These are phyloP conservation scores for Engraulis encrasicolus DNA, from an alignment of 2,113 vertebrate species.

Conservation along the genomic window DNA sequence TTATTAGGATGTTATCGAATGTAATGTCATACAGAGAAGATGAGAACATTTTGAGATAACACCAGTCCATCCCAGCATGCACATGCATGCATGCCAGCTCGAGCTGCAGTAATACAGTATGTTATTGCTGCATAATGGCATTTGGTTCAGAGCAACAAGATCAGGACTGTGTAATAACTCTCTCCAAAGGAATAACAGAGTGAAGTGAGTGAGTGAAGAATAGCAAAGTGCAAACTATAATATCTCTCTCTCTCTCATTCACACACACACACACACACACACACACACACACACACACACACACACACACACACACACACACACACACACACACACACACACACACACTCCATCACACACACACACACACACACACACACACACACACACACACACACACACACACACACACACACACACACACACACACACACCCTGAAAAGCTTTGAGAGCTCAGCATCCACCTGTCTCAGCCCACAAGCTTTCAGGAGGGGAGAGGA, in stretches of 20 bases:
- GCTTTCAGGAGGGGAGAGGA: no score
- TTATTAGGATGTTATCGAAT: not conserved
- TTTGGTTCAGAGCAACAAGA: slow-evolving; percentile 38
- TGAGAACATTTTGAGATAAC: not conserved
- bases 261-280: slow-evolving; percentile 66
- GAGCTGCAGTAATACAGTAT: slow-evolving; percentile 12
- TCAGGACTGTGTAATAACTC: slow-evolving; percentile 41
- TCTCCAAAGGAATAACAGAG: slow-evolving; percentile 52
- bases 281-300: no score
- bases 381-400: no score
- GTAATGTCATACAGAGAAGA: not conserved
- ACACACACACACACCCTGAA: no score
- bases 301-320: no score
- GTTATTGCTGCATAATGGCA: slow-evolving; percentile 26
- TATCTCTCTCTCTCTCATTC: slow-evolving; percentile 48
- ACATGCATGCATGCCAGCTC: not conserved
- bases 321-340: slow-evolving; percentile 51
- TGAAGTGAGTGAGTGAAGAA: no score
- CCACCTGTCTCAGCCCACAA: no score
- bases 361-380: no score
- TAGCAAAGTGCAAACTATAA: slow-evolving; percentile 59
- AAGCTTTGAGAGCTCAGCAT: no score
- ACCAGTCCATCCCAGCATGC: not conserved
- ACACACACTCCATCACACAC: slow-evolving; percentile 47
- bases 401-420: no score